Evolutionary conservation across 2,113 vertebrate species (phyloP).

Genomic region (Psephotus haematonotus): DNA sequence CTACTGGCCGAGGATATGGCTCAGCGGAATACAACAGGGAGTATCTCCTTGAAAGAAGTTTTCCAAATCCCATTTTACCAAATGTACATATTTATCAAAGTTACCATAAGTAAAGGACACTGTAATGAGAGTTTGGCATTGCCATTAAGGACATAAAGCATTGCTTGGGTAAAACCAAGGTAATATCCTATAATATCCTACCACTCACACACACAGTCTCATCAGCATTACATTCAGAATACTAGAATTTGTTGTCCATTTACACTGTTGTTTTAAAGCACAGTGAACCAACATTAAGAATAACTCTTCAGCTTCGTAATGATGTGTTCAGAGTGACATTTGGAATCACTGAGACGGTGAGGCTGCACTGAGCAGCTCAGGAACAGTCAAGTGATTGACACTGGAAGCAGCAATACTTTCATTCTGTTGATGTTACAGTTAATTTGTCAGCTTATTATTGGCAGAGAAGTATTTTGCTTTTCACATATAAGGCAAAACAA

Average conservation of each 20-base stretch:
- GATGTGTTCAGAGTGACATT: neutral
- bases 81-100: neutral
- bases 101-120: neutral
- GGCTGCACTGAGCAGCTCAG: neutral
- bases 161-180: neutral
- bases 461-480: neutral
- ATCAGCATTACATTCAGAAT: neutral
- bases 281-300: neutral
- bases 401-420: neutral
- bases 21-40: neutral
- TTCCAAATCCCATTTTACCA: neutral
- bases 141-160: neutral
- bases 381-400: neutral
- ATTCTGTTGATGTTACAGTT: neutral
- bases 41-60: neutral
- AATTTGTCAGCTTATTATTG: neutral
- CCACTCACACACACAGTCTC: neutral
- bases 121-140: neutral
- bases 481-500: constrained; percentile 25
- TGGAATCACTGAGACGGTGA: neutral
- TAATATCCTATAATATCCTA: neutral
- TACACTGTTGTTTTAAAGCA: neutral
- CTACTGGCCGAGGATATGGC: neutral
- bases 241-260: neutral
- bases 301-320: neutral